Percentiles rank a stretch among this genome's conserved stretches.
phyloP scores from a whole-genome alignment of 53 echinoderm and acorn worm species.

The Hippasteria phrygiana region DNA sequence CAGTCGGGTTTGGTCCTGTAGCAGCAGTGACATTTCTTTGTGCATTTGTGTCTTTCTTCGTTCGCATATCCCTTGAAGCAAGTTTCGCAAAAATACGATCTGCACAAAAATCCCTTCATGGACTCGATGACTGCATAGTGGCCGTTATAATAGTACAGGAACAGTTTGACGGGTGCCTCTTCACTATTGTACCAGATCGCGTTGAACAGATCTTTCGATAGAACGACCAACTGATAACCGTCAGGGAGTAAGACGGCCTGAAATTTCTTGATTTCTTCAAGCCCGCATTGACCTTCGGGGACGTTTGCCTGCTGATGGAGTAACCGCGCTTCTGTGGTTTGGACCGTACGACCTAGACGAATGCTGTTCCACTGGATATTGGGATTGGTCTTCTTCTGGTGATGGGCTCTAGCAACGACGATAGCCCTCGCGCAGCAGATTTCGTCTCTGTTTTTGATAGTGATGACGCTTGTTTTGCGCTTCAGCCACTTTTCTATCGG shows the following conservation, averaged over 20 bases:
- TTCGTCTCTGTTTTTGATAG: not conserved
- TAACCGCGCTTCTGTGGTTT: not conserved
- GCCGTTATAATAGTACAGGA: not conserved
- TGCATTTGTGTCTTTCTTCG: not conserved
- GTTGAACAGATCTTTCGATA: not conserved
- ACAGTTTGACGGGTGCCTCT: not conserved
- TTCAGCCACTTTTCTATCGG: too few species aligned
- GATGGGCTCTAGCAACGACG: not conserved
- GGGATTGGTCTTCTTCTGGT: too few species aligned
- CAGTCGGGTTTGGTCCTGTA: not conserved
- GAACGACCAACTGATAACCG: constrained; percentile 19
- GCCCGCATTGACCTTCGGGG: not conserved
- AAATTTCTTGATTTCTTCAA: not conserved
- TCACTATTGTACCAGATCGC: not conserved
- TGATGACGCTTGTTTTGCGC: not conserved
- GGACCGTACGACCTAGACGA: not conserved
- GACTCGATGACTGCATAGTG: constrained; percentile 3
- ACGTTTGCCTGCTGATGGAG: not conserved
- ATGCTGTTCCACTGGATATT: not conserved
- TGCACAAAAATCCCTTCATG: not conserved
- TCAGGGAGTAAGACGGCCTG: not conserved
- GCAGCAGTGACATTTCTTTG: not conserved
- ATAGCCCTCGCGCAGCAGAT: not conserved
- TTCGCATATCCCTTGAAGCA: constrained; percentile 5
- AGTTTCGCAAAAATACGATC: not conserved